Evolutionary conservation across 2,888 invertebrate species (phyloP).

Genomic region (Stenchaetothrips biformis): DNA sequence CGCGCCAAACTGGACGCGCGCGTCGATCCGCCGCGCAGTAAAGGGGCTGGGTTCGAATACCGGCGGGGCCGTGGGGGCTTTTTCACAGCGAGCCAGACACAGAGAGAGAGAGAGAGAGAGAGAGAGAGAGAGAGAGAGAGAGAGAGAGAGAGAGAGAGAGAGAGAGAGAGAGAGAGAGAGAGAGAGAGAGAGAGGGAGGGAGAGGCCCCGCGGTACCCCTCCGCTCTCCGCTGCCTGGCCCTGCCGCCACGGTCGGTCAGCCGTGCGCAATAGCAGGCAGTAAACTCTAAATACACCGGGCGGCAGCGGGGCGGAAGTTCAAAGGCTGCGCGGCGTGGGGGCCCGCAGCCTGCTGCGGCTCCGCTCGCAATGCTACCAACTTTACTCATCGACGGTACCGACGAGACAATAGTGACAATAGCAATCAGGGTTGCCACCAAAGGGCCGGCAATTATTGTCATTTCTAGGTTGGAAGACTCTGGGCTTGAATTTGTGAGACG

Average conservation of each 20-base stretch:
- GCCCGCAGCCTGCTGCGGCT: background rate
- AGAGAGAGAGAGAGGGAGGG: background rate
- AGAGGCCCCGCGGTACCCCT: background rate
- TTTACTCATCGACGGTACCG: too few species aligned
- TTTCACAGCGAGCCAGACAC: background rate
- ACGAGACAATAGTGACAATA: too few species aligned
- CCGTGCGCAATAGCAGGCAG: conserved; percentile 1
- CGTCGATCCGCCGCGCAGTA: background rate
- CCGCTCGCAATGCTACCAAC: too few species aligned
- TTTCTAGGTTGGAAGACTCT: too few species aligned
- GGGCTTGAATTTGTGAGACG: too few species aligned
- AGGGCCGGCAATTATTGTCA: too few species aligned
- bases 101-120: too few species aligned
- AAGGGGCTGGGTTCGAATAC: background rate
- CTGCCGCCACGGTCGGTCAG: background rate
- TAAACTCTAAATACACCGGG: conserved; percentile 7
- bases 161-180: too few species aligned
- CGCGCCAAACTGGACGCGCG: background rate
- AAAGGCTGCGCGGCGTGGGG: background rate
- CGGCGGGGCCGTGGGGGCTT: background rate
- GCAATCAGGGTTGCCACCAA: too few species aligned
- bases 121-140: background rate
- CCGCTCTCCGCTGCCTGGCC: too few species aligned
- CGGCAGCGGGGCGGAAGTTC: background rate
- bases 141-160: background rate